Percentiles rank a stretch among this genome's conserved stretches.
Conservation (phyloP, 2,888 invertebrate species). For the Corbicula japonica region DNA sequence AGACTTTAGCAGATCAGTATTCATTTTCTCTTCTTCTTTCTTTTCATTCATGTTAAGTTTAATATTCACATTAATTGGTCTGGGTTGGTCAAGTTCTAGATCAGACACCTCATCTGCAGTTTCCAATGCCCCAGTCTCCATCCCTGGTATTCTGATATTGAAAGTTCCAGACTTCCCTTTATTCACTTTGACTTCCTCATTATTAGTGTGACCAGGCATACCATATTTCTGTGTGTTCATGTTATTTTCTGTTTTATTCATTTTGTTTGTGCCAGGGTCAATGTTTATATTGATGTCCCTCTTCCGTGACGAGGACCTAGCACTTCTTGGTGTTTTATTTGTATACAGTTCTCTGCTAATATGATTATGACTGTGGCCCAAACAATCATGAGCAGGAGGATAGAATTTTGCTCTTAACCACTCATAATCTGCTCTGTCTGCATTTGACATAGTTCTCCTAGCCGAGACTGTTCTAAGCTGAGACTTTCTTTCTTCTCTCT, state of each 20-base stretch:
- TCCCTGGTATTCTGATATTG: slow-evolving; percentile 44
- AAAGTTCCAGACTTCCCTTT: slow-evolving; percentile 31
- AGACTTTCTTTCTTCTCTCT: slow-evolving; percentile 2
- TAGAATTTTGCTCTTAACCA: slow-evolving; percentile 50
- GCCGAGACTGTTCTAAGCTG: slow-evolving; percentile 45
- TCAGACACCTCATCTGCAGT: slow-evolving; percentile 71
- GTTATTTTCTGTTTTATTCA: slow-evolving; percentile 42
- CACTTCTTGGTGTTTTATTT: slow-evolving; percentile 14
- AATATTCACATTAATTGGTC: slow-evolving; percentile 59
- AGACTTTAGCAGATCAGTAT: too few relatives aligned
- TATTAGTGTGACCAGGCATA: slow-evolving; percentile 25
- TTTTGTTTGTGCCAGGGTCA: slow-evolving; percentile 34
- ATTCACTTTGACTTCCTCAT: slow-evolving; percentile 23
- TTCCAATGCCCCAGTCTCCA: slow-evolving; percentile 37
- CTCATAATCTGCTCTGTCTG: slow-evolving; percentile 47
- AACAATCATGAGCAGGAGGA: slow-evolving; percentile 59
- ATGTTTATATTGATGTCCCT: slow-evolving; percentile 52
- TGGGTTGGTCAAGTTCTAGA: slow-evolving; percentile 61
- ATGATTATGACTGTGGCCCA: slow-evolving; percentile 23
- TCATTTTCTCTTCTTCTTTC: slow-evolving; percentile 17
- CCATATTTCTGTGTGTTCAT: slow-evolving; percentile 46
- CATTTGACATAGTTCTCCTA: slow-evolving; percentile 34
- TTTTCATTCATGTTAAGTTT: slow-evolving; percentile 55
- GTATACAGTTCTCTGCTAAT: slow-evolving; percentile 6
- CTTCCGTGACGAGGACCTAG: slow-evolving; percentile 8